Evolutionary conservation across 2,113 vertebrate genomes (phyloP).

Genomic region (Ammodytes marinus): DNA sequence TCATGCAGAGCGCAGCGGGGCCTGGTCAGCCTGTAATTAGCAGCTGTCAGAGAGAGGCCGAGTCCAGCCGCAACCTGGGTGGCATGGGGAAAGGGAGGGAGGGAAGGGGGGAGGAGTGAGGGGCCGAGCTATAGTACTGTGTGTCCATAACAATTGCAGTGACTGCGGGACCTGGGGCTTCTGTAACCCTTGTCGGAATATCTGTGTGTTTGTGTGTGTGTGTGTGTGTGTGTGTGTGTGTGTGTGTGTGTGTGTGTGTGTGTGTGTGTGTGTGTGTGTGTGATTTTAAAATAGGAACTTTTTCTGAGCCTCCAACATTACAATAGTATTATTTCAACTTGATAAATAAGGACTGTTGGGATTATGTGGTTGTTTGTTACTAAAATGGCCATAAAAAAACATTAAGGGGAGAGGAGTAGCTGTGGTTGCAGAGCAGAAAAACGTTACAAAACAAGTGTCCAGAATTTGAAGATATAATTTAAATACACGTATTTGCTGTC

Average conservation of each 20-base stretch:
- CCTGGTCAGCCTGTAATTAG: slow-evolving; percentile 88
- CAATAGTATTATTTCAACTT: background rate
- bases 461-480: background rate
- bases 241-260: background rate
- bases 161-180: slow-evolving; percentile 46
- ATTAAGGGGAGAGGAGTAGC: background rate
- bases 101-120: slow-evolving; percentile 59
- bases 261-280: too few relatives aligned
- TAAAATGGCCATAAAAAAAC: background rate
- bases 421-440: background rate
- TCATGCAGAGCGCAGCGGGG: slow-evolving; percentile 86
- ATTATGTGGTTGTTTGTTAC: background rate
- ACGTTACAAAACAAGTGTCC: background rate
- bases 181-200: slow-evolving; percentile 50
- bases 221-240: too few relatives aligned
- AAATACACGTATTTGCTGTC: background rate
- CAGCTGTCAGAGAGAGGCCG: slow-evolving; percentile 87
- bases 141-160: slow-evolving; percentile 78
- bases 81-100: slow-evolving; percentile 79
- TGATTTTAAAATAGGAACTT: slow-evolving; percentile 31
- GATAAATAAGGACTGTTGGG: background rate
- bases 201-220: background rate
- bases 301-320: background rate
- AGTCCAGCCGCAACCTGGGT: slow-evolving; percentile 88
- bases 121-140: slow-evolving; percentile 64